Conservation (phyloP, 2,888 invertebrate species). For the Lasioglossum leucozonium region DNA sequence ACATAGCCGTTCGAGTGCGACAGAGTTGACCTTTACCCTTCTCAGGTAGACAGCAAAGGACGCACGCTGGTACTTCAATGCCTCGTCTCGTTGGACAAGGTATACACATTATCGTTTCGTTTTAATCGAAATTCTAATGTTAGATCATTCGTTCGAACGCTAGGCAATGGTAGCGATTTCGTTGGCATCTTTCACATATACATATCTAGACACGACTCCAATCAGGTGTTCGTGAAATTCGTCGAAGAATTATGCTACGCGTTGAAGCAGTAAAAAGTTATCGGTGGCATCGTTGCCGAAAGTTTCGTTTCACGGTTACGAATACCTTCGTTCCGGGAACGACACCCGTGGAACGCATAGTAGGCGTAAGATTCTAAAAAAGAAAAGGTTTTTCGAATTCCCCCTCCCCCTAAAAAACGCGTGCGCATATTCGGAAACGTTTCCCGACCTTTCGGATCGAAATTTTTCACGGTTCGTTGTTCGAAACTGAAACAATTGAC, state of each 20-base stretch:
- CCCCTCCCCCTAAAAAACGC: neutral
- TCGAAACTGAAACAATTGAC: neutral
- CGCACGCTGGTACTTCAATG: too few species aligned
- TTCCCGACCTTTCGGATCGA: neutral
- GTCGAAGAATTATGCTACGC: neutral
- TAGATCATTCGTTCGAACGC: neutral
- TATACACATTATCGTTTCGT: slow-evolving; percentile 6
- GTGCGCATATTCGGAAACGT: neutral
- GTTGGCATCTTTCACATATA: slow-evolving; percentile 8
- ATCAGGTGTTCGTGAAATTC: neutral
- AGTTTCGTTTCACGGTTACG: neutral
- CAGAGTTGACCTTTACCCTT: too few species aligned
- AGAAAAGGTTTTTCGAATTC: neutral
- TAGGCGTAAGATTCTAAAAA: neutral
- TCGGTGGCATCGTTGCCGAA: neutral
- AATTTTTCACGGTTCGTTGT: neutral
- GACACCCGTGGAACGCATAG: neutral
- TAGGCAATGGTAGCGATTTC: slow-evolving; percentile 1
- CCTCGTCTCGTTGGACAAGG: too few species aligned
- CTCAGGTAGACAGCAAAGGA: too few species aligned
- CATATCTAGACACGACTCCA: slow-evolving; percentile 14
- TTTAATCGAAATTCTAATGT: neutral
- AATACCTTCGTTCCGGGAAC: neutral
- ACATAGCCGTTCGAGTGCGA: too few species aligned
- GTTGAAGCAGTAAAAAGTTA: neutral